Evolutionary conservation across 1,140 invertebrate genomes (phyloP).

Genomic region (Linepithema humile): DNA sequence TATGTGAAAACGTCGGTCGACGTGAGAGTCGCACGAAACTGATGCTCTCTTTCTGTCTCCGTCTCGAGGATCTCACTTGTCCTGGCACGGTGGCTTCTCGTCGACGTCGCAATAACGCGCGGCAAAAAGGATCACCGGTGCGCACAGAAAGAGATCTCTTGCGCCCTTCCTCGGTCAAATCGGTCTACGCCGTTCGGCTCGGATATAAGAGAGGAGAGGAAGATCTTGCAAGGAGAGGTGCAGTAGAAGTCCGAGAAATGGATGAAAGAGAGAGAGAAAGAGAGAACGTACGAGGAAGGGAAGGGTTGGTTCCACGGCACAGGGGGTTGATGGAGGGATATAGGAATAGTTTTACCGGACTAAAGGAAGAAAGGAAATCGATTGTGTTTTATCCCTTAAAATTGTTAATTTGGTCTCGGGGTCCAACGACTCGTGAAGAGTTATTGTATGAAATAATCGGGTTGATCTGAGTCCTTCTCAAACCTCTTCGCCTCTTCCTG

Average conservation of each 20-base stretch:
- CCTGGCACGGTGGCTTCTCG: background rate
- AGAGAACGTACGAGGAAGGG: conserved; percentile 6
- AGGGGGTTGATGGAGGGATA: background rate
- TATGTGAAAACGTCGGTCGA: conserved; percentile 20
- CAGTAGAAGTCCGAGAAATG: conserved; percentile 33
- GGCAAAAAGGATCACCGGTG: conserved; percentile 23
- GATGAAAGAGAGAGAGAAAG: conserved; percentile 7
- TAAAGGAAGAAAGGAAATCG: conserved; percentile 48
- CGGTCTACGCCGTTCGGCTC: conserved; percentile 23
- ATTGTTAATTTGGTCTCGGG: conserved; percentile 78
- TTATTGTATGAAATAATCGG: conserved; percentile 98
- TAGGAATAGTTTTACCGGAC: conserved; percentile 32
- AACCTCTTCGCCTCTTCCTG: conserved; percentile 99
- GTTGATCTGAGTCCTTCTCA: conserved; percentile 98
- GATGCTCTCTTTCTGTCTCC: conserved; percentile 34
- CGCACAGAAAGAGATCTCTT: background rate
- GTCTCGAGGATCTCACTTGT: conserved; percentile 28
- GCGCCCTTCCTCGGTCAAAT: conserved; percentile 19
- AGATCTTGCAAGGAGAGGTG: conserved; percentile 53
- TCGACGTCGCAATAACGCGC: background rate
- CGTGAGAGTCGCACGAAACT: conserved; percentile 28
- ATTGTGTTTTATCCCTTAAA: conserved; percentile 62
- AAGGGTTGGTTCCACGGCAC: conserved; percentile 27
- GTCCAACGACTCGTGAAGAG: conserved; percentile 79
- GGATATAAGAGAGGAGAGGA: conserved; percentile 27